Evolutionary conservation across 2,888 invertebrate genomes (phyloP).

Genomic region (Agonopterix arenella): DNA sequence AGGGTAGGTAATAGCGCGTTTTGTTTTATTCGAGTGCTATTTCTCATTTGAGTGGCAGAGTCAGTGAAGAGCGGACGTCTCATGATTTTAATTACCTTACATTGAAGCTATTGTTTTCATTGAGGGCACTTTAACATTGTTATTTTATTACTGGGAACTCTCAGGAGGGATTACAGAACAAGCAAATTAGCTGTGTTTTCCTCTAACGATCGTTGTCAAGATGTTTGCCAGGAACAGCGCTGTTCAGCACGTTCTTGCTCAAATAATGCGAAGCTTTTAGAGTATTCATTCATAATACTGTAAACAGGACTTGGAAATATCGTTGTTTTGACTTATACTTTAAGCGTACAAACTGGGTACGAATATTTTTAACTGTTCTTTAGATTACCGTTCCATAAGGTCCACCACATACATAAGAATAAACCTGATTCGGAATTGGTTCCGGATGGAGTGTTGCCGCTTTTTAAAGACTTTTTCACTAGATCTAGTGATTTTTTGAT

Average conservation of each 20-base stretch:
- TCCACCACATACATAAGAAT: too few relatives aligned
- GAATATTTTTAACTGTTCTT: too few relatives aligned
- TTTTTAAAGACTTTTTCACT: too few relatives aligned
- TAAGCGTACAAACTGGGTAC: too few relatives aligned
- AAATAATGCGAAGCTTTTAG: conserved; percentile 14
- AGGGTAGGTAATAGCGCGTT: conserved; percentile 74
- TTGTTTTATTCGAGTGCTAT: conserved; percentile 71
- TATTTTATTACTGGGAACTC: conserved; percentile 53
- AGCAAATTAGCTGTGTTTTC: conserved; percentile 65
- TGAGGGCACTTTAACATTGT: conserved; percentile 62
- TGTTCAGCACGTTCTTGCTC: conserved; percentile 21
- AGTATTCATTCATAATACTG: not conserved
- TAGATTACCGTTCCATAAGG: too few relatives aligned
- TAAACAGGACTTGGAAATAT: too few relatives aligned
- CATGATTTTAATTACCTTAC: conserved; percentile 64
- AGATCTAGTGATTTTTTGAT: too few relatives aligned
- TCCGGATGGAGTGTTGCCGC: too few relatives aligned
- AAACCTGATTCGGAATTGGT: too few relatives aligned
- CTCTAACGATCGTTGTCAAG: conserved; percentile 35
- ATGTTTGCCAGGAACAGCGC: conserved; percentile 42
- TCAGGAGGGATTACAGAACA: conserved; percentile 50
- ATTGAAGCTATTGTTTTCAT: conserved; percentile 48
- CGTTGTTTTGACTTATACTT: too few relatives aligned
- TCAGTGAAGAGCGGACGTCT: conserved; percentile 60
- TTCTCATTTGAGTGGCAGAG: conserved; percentile 61